Evolutionary conservation across 2,888 invertebrate genomes (phyloP).

Genomic region (Octodonta nipae): DNA sequence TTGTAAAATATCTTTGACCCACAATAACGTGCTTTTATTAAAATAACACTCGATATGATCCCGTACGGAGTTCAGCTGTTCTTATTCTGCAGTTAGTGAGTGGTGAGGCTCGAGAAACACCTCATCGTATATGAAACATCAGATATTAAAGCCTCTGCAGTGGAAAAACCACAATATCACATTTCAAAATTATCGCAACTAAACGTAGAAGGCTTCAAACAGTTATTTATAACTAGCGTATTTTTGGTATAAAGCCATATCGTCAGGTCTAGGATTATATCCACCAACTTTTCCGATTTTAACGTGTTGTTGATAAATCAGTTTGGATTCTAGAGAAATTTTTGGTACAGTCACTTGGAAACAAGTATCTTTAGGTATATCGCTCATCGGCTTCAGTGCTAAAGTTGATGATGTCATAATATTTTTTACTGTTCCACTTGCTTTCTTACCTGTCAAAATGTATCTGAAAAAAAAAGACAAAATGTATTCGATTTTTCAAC

Average conservation of each 20-base stretch:
- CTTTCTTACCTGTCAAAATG: conserved; percentile 51
- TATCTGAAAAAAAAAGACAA: conserved; percentile 41
- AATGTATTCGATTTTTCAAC: no score
- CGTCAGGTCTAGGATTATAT: conserved; percentile 33
- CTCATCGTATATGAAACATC: no score
- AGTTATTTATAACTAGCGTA: conserved; percentile 32
- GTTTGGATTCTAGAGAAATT: conserved; percentile 47
- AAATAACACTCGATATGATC: no score
- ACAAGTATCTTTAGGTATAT: conserved; percentile 50
- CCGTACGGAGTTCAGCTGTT: no score
- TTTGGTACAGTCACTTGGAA: conserved; percentile 52
- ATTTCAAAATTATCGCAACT: no score
- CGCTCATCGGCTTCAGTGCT: conserved; percentile 47
- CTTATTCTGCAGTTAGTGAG: no score
- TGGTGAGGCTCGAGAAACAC: no score
- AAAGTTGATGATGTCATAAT: conserved; percentile 35
- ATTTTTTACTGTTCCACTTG: conserved; percentile 38
- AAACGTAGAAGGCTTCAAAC: no score
- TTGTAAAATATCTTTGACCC: no score
- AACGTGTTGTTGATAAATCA: conserved; percentile 59
- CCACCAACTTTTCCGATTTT: conserved; percentile 41
- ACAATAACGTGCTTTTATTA: no score
- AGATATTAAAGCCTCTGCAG: no score
- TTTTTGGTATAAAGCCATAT: conserved; percentile 38
- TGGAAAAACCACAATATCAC: no score